Percentiles rank a stretch among this genome's conserved stretches.
Conservation (phyloP, 2,888 invertebrate species). For the Drosophila glabriapex region DNA sequence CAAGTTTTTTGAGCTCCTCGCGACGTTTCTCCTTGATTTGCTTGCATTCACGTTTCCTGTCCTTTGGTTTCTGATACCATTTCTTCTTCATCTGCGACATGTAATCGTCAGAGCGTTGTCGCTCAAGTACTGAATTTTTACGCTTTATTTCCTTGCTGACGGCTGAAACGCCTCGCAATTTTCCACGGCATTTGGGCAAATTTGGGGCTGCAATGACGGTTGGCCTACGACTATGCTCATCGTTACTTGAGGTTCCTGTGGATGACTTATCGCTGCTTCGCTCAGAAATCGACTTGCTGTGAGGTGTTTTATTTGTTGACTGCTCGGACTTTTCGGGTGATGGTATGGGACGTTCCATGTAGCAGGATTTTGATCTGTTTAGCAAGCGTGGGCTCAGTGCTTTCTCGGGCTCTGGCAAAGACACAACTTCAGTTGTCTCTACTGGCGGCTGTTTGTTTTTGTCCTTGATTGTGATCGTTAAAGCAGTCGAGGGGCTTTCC, state of each 20-base stretch:
- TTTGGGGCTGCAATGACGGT: constrained; percentile 76
- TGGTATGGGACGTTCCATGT: constrained; percentile 17
- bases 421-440: not conserved
- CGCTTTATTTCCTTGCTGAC: constrained; percentile 6
- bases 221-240: constrained; percentile 44
- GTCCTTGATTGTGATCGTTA: not conserved
- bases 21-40: constrained; percentile 75
- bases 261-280: not conserved
- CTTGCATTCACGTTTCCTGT: constrained; percentile 48
- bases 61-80: constrained; percentile 79
- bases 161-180: constrained; percentile 73
- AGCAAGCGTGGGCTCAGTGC: not conserved
- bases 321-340: not conserved
- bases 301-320: not conserved
- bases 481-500: not conserved
- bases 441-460: not conserved
- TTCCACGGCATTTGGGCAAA: constrained; percentile 77
- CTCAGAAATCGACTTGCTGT: not conserved
- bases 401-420: not conserved
- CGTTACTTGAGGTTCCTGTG: not conserved
- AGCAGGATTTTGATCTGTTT: constrained; percentile 37
- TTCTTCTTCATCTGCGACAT: constrained; percentile 67
- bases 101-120: constrained; percentile 36
- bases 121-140: constrained; percentile 30
- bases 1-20: constrained; percentile 76